phyloP scores from a whole-genome alignment of 2,797 vertebrate genomes.

The Coracias cyanogaster region DNA sequence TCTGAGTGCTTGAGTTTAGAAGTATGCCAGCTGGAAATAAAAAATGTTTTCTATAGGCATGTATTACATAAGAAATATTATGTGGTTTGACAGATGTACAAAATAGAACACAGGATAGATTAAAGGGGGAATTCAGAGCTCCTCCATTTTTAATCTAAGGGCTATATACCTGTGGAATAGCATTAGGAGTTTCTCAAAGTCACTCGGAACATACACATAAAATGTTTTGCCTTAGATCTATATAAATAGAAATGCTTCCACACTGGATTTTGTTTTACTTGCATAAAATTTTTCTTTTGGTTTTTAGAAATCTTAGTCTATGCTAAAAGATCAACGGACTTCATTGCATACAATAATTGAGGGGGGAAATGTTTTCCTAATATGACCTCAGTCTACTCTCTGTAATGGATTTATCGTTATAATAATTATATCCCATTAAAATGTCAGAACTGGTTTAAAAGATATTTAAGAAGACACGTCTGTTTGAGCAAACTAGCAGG shows the following conservation, averaged over 20 bases:
- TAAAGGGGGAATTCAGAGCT: conserved; percentile 10
- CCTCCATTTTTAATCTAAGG: neutral
- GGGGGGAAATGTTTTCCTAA: conserved; percentile 4
- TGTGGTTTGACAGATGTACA: conserved; percentile 3
- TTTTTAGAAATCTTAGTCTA: neutral
- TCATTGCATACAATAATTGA: neutral
- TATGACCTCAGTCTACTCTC: conserved; percentile 12
- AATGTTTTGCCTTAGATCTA: neutral
- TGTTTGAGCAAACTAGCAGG: conserved; percentile 20
- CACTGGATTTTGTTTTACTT: neutral
- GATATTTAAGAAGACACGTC: neutral
- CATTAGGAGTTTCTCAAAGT: conserved; percentile 28
- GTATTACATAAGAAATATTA: neutral
- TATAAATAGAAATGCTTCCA: neutral
- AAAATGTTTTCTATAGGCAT: neutral
- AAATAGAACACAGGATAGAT: neutral
- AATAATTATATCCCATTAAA: conserved; percentile 60
- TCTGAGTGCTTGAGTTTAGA: neutral
- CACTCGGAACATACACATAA: neutral
- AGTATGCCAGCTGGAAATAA: neutral
- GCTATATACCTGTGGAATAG: neutral
- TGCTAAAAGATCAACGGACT: neutral
- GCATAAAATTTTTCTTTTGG: neutral
- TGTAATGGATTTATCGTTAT: conserved; percentile 6
- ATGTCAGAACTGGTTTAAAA: conserved; percentile 44